Evolutionary conservation across 2,113 vertebrate species (phyloP).

Genomic region (Engraulis encrasicolus): DNA sequence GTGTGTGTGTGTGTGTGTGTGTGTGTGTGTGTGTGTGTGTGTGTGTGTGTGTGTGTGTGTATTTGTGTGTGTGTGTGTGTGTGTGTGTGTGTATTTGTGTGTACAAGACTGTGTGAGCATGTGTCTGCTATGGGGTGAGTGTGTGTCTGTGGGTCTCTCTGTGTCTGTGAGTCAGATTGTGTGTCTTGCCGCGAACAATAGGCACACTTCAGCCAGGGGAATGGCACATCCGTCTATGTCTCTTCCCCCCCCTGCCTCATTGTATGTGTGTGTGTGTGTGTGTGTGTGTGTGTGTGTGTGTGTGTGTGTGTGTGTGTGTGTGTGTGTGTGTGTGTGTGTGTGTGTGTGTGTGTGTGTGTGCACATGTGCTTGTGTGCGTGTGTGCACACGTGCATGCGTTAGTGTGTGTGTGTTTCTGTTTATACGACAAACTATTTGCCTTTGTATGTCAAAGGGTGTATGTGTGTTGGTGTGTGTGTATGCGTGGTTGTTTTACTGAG

Average conservation of each 20-base stretch:
- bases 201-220: slow-evolving; percentile 25
- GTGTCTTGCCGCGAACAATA: slow-evolving; percentile 42
- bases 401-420: background rate
- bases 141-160: background rate
- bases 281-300: background rate
- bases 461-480: background rate
- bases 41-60: slow-evolving; percentile 17
- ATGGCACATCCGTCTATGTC: slow-evolving; percentile 21
- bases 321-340: background rate
- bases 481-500: background rate
- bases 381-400: background rate
- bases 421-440: too few relatives aligned
- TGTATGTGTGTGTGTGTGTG: slow-evolving; percentile 25
- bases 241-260: slow-evolving; percentile 37
- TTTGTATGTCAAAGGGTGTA: too few relatives aligned
- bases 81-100: background rate
- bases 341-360: background rate
- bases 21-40: background rate
- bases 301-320: background rate
- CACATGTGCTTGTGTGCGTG: background rate
- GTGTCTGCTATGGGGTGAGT: slow-evolving; percentile 28
- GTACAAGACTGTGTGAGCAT: slow-evolving; percentile 4
- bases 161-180: slow-evolving; percentile 7
- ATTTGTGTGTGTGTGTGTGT: background rate
- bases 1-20: background rate